These are phyloP conservation scores for Lomographa bimaculata DNA, from an alignment of 2,888 invertebrate genomes.

Conservation along the genomic window DNA sequence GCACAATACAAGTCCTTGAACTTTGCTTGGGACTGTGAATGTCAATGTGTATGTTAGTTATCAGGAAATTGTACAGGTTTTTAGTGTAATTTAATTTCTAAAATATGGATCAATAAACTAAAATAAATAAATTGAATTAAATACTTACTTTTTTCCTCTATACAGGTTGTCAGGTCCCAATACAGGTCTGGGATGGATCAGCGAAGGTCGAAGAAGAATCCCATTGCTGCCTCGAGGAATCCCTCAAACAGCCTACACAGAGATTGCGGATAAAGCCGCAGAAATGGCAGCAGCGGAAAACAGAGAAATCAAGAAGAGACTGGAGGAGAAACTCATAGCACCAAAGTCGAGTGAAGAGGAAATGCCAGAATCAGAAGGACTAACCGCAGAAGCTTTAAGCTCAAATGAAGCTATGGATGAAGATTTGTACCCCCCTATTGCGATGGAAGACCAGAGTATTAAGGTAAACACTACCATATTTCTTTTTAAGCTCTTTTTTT, in stretches of 20 bases:
- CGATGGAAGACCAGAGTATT: constrained; percentile 72
- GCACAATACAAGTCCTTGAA: no score
- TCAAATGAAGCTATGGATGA: constrained; percentile 60
- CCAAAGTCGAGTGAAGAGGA: constrained; percentile 65
- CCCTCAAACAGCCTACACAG: constrained; percentile 92
- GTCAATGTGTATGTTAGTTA: no score
- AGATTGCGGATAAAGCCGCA: constrained; percentile 92
- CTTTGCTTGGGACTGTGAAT: no score
- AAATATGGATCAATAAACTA: no score
- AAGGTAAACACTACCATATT: constrained; percentile 47
- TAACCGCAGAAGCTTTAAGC: constrained; percentile 55
- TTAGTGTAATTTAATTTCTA: no score
- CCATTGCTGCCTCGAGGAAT: constrained; percentile 93
- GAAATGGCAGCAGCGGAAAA: constrained; percentile 66
- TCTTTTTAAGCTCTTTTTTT: no score
- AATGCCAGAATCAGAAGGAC: constrained; percentile 54
- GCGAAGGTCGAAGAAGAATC: constrained; percentile 92
- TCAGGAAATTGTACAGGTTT: no score
- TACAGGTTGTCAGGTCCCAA: constrained; percentile 86
- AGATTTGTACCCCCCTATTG: constrained; percentile 62
- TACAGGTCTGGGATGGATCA: constrained; percentile 90
- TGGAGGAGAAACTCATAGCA: constrained; percentile 64
- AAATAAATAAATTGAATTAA: no score
- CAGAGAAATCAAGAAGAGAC: constrained; percentile 62
- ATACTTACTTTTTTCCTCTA: not conserved